Evolutionary conservation across 2,113 vertebrate species (phyloP), one percentile per base, ranked within the genome.

Genomic region (Monarcha castaneiventris): DNA sequence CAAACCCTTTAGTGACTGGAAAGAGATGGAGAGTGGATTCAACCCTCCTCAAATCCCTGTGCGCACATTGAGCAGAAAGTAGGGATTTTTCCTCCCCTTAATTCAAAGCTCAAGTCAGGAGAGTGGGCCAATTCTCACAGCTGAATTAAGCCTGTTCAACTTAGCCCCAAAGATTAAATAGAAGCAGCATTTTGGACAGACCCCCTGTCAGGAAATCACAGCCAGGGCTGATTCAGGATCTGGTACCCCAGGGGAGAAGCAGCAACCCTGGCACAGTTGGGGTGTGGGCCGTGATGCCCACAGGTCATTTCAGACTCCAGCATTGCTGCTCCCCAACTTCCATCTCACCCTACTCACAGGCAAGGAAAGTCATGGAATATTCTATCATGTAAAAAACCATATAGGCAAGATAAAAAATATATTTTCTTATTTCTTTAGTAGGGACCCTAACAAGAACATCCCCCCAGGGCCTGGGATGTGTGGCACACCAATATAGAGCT

Each of bases 221-320:
- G 27, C 4, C 2, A 39, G 30, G 11, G 37, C 51, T 48, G 33
- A 30, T 13, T 44, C 21, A 63, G 63, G 44, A 78, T 7, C 27
- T 69, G 51, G 37, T 71, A 43, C 8, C 33, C 39, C 55, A 54
- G 37, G 18, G 33, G 33, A 68, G 54, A 69, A 77, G 33, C 33
- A 87, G 63, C 15, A 87, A 23, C 27, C 37, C 41, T 16, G 32
- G 10, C 1, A 4, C 39, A 7, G 9, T 2, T 48, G 35, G 33
- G 10, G 2, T 64, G 13, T 32, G 29, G 15, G 46, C 75, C 46
- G 35, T 0, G 0, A 25, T 51, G 32, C 56, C 48, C 13, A 17
- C 3, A 32, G 27, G 14, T 5, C 9, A 9, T 30, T 84, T 69
- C 22, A 56, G 49, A 56, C 21, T 62, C 21, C 46, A 54, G 3